Evolutionary conservation across 2,797 vertebrate species (phyloP).

Genomic region (Psittacula derbiana): DNA sequence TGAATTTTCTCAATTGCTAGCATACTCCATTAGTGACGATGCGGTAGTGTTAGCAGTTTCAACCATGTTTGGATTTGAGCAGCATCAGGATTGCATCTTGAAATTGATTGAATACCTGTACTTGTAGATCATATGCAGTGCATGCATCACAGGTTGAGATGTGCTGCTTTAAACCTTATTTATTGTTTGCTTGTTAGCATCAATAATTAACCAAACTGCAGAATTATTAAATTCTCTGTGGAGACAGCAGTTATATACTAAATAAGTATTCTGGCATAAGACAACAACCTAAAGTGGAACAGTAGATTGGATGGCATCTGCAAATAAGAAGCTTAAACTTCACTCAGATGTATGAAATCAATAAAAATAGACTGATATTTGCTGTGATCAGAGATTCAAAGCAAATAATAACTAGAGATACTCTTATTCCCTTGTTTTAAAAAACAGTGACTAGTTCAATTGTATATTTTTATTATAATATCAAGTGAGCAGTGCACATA

Average conservation of each 20-base stretch:
- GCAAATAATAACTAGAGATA: background rate
- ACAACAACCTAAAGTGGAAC: background rate
- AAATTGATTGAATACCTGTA: background rate
- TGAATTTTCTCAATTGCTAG: background rate
- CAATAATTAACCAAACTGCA: background rate
- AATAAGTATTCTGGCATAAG: background rate
- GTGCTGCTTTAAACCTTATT: background rate
- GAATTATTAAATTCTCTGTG: background rate
- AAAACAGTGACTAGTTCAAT: background rate
- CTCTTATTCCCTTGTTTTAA: background rate
- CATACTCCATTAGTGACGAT: background rate
- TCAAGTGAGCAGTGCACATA: background rate
- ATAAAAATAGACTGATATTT: background rate
- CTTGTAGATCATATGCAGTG: background rate
- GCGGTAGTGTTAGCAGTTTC: background rate
- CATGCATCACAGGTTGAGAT: background rate
- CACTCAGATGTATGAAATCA: background rate
- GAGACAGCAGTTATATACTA: background rate
- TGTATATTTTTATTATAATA: background rate
- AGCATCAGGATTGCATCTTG: background rate
- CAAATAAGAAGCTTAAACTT: background rate
- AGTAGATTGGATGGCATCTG: background rate
- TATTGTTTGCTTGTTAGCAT: background rate
- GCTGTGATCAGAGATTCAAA: background rate
- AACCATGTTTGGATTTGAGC: background rate